These are phyloP conservation scores for Pelochelys cantorii DNA, from an alignment of 2,797 vertebrate species.

Conservation along the genomic window DNA sequence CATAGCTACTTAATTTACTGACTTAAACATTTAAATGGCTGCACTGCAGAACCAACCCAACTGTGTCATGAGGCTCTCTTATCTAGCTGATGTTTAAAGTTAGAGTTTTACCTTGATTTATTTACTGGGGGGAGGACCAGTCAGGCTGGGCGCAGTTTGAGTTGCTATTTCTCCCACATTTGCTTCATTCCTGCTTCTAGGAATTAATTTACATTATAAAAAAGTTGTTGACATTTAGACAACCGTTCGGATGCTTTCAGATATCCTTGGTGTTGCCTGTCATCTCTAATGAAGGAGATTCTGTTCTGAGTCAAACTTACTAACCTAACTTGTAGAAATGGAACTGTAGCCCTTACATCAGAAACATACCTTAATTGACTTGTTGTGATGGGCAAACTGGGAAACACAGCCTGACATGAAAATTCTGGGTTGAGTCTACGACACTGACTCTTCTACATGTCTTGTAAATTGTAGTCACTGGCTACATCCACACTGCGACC, in stretches of 20 bases:
- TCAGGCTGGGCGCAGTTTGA: background rate
- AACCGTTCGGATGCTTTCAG: background rate
- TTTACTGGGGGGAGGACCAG: background rate
- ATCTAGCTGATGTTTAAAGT: background rate
- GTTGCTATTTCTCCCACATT: background rate
- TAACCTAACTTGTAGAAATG: background rate
- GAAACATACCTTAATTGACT: background rate
- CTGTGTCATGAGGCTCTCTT: background rate
- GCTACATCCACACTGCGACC: background rate
- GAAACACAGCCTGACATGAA: background rate
- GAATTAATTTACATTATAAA: background rate
- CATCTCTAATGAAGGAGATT: background rate
- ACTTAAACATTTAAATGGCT: background rate
- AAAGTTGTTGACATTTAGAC: background rate
- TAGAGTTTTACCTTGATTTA: background rate
- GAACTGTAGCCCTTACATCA: background rate
- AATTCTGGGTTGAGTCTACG: background rate
- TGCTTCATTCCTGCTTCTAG: accelerated
- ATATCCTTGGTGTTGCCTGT: background rate
- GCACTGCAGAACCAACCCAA: background rate
- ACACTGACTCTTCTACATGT: background rate
- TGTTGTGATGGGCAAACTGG: background rate
- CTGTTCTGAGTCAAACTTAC: background rate
- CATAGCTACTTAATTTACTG: background rate
- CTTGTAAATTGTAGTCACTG: background rate